A percentile compares a stretch with the other conserved stretches of the same genome.
Evolutionary conservation across 2,888 invertebrate genomes (phyloP).

Genomic region (Cosmopolites sordidus): DNA sequence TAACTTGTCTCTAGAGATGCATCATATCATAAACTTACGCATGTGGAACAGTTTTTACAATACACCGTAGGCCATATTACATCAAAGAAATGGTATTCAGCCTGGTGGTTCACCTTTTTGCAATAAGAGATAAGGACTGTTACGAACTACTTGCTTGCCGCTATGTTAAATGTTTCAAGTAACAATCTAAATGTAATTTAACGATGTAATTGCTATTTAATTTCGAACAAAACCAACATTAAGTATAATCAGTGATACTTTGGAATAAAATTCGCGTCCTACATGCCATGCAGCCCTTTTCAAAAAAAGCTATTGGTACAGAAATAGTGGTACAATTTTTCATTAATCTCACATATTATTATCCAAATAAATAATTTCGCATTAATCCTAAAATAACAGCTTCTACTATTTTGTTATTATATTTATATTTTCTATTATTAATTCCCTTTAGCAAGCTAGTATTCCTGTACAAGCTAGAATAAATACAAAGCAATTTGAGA

Average conservation of each 20-base stretch:
- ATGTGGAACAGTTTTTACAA: neutral
- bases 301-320: too few relatives aligned
- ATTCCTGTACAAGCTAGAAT: too few relatives aligned
- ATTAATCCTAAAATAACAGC: too few relatives aligned
- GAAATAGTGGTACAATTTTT: too few relatives aligned
- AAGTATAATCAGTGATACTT: conserved; percentile 33
- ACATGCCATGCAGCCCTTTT: neutral
- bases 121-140: conserved; percentile 1
- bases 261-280: conserved; percentile 27
- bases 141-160: conserved; percentile 2
- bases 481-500: too few relatives aligned
- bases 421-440: too few relatives aligned
- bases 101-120: conserved; percentile 3
- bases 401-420: too few relatives aligned
- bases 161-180: conserved; percentile 19
- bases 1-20: conserved; percentile 1
- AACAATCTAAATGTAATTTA: conserved; percentile 36
- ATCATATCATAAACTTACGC: neutral
- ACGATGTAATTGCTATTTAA: conserved; percentile 33
- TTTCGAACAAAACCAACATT: conserved; percentile 30
- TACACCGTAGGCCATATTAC: neutral
- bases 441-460: too few relatives aligned
- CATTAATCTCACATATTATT: too few relatives aligned
- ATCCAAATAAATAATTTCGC: too few relatives aligned
- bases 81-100: conserved; percentile 1